These are phyloP conservation scores for Lepeophtheirus nordmannii DNA, from an alignment of 2,888 invertebrate genomes.

Conservation along the genomic window DNA sequence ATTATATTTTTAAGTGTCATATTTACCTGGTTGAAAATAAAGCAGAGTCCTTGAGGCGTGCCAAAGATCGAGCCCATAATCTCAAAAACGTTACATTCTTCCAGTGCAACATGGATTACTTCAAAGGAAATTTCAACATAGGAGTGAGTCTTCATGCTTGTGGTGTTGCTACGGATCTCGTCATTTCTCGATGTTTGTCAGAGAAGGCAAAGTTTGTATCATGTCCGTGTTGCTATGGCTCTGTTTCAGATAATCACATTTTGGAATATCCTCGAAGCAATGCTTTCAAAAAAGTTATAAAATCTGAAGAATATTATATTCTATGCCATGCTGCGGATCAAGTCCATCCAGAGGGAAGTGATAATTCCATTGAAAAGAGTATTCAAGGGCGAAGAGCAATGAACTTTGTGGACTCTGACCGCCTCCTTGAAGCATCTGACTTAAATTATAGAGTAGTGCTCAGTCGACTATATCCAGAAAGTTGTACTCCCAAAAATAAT, in stretches of 20 bases:
- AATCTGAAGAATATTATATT: slow-evolving; percentile 33
- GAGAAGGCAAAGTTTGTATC: slow-evolving; percentile 64
- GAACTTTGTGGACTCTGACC: slow-evolving; percentile 72
- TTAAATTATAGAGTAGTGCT: slow-evolving; percentile 57
- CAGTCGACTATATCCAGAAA: slow-evolving; percentile 56
- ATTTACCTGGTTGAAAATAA: slow-evolving; percentile 80
- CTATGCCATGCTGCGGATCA: slow-evolving; percentile 84
- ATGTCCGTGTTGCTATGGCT: slow-evolving; percentile 89
- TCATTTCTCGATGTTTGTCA: slow-evolving; percentile 62
- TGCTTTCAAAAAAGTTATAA: slow-evolving; percentile 28
- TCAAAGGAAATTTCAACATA: slow-evolving; percentile 56
- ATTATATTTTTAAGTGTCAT: slow-evolving; percentile 40
- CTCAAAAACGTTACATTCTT: slow-evolving; percentile 57
- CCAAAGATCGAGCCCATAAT: slow-evolving; percentile 48
- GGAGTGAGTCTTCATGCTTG: slow-evolving; percentile 84
- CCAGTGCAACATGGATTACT: slow-evolving; percentile 82
- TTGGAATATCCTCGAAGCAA: slow-evolving; percentile 64
- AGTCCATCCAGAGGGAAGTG: slow-evolving; percentile 48
- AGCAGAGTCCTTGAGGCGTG: slow-evolving; percentile 61
- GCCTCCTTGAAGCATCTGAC: slow-evolving; percentile 56
- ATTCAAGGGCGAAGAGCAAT: slow-evolving; percentile 67
- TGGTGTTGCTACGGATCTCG: slow-evolving; percentile 83
- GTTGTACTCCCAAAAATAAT: slow-evolving; percentile 84
- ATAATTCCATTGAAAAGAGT: slow-evolving; percentile 49
- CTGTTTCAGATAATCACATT: slow-evolving; percentile 60